A percentile compares a stretch with the other conserved stretches of the same genome.
Evolutionary conservation across 2,797 vertebrate genomes (phyloP).

Genomic region (Alcedo atthis): DNA sequence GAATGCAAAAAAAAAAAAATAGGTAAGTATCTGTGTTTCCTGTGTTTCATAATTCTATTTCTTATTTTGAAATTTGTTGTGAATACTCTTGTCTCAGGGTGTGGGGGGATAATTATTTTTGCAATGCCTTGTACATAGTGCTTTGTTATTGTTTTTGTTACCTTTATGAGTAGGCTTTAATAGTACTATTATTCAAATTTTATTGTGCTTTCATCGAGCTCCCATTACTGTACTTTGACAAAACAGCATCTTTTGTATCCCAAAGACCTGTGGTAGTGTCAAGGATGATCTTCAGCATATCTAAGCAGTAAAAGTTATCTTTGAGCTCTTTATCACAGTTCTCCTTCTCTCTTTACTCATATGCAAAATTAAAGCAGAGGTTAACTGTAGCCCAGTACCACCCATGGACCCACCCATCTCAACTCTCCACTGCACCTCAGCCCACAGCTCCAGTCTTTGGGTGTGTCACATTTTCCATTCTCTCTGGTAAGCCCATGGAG

Average conservation of each 20-base stretch:
- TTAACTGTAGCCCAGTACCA: not conserved
- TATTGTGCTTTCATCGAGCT: not conserved
- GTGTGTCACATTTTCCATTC: not conserved
- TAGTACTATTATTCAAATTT: not conserved
- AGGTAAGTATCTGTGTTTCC: not conserved
- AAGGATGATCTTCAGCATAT: not conserved
- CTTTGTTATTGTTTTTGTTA: not conserved
- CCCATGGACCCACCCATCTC: not conserved
- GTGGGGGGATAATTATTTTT: not conserved
- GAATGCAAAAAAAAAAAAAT: not conserved
- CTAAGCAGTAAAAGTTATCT: not conserved
- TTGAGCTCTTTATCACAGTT: not conserved
- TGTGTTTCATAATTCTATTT: not conserved
- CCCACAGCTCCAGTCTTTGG: not conserved
- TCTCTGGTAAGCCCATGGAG: not conserved
- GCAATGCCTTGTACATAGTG: not conserved
- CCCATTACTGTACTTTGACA: not conserved
- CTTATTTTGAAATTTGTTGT: not conserved
- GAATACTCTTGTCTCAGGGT: not conserved
- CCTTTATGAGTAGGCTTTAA: not conserved
- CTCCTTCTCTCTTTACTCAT: slow-evolving; percentile 16
- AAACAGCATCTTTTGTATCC: not conserved
- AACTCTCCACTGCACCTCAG: not conserved
- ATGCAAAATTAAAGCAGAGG: not conserved
- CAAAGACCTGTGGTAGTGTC: not conserved